These are phyloP conservation scores for Mobula birostris DNA, from an alignment of 2,113 vertebrate species.

Conservation along the genomic window DNA sequence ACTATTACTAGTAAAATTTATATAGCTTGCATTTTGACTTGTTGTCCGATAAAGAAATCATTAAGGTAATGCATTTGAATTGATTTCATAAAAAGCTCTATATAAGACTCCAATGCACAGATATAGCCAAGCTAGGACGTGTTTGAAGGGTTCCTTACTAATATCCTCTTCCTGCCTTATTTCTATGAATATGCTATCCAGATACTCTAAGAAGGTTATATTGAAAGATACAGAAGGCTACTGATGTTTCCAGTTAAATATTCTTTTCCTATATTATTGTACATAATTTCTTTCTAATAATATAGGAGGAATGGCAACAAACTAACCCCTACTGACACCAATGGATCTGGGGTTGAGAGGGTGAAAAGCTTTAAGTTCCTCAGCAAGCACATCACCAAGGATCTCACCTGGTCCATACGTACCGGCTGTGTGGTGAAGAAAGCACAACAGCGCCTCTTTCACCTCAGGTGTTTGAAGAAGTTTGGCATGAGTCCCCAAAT, in stretches of 20 bases:
- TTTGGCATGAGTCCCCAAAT: too few relatives aligned
- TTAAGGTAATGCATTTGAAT: not conserved
- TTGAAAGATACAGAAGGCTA: not conserved
- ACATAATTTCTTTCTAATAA: too few relatives aligned
- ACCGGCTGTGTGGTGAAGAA: too few relatives aligned
- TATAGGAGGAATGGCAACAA: too few relatives aligned
- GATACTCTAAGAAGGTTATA: not conserved
- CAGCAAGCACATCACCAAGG: too few relatives aligned
- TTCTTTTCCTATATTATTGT: not conserved
- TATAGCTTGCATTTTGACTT: not conserved
- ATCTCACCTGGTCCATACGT: too few relatives aligned
- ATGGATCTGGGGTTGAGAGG: too few relatives aligned
- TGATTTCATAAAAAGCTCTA: not conserved
- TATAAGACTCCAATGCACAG: not conserved
- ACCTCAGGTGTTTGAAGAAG: too few relatives aligned
- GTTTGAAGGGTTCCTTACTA: not conserved
- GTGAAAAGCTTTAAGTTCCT: too few relatives aligned
- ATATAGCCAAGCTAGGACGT: not conserved
- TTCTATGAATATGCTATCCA: not conserved
- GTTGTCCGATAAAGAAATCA: not conserved
- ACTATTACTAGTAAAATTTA: not conserved
- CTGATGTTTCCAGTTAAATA: not conserved
- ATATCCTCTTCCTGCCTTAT: not conserved
- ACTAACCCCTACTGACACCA: too few relatives aligned
- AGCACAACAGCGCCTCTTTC: too few relatives aligned